phyloP scores from a whole-genome alignment of 2,888 invertebrate species.

The Amblyteles armatorius region DNA sequence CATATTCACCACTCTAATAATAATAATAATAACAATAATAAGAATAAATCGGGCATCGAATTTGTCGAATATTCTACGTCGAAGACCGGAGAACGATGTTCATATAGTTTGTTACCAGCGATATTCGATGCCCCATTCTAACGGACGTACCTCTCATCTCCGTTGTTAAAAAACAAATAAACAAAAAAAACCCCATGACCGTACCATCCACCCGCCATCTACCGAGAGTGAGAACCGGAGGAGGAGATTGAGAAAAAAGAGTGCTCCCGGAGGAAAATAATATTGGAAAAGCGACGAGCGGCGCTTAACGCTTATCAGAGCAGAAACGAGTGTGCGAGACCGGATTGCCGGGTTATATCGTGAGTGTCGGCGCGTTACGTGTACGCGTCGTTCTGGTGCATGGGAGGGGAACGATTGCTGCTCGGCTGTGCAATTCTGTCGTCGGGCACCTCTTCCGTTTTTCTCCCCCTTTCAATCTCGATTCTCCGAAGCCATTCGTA shows the following conservation, averaged over 20 bases:
- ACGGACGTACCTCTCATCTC: no score
- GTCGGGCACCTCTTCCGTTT: constrained; percentile 40
- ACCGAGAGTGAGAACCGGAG: constrained; percentile 18
- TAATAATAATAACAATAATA: no score
- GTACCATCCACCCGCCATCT: no score
- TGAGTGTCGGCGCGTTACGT: constrained; percentile 6
- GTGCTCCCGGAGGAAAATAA: constrained; percentile 45
- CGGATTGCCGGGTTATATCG: not conserved
- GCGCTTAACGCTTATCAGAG: constrained; percentile 69
- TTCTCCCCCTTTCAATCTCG: constrained; percentile 50
- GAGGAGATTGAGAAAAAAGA: constrained; percentile 26
- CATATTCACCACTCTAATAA: no score
- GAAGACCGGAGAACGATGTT: no score
- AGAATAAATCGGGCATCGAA: no score
- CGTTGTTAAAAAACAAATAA: no score
- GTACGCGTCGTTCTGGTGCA: constrained; percentile 9
- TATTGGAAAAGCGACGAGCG: constrained; percentile 52
- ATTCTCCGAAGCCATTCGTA: constrained; percentile 47
- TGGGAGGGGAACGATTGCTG: constrained; percentile 26
- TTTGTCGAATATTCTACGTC: no score
- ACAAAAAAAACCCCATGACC: no score
- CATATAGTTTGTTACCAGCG: no score
- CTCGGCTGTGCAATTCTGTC: constrained; percentile 53
- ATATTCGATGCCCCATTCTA: no score
- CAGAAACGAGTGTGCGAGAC: constrained; percentile 61